Conservation (phyloP, 2,888 invertebrate genomes). For the Polietes domitor region DNA sequence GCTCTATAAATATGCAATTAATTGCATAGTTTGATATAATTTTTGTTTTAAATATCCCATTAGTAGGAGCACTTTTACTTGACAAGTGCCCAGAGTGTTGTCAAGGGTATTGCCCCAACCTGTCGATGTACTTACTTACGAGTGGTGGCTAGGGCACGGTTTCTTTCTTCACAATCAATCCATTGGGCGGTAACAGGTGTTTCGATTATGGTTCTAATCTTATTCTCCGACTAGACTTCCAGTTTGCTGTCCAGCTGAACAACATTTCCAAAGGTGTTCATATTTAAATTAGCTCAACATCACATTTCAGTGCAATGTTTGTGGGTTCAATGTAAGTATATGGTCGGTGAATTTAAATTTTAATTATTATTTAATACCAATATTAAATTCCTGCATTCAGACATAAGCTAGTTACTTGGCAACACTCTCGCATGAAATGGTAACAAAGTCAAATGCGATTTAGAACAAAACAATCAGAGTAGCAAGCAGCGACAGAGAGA, state of each 20-base stretch:
- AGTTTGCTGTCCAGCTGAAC: too few species aligned
- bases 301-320: constrained; percentile 42
- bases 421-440: background rate
- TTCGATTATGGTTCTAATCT: background rate
- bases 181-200: constrained; percentile 38
- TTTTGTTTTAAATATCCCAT: background rate
- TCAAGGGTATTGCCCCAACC: too few species aligned
- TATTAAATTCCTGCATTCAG: constrained; percentile 29
- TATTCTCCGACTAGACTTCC: background rate
- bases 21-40: constrained; percentile 4
- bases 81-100: background rate
- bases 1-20: background rate
- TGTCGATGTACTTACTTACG: too few species aligned
- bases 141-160: too few species aligned
- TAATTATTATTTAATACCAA: constrained; percentile 59
- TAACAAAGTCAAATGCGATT: constrained; percentile 9
- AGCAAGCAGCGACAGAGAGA: background rate
- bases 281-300: constrained; percentile 48
- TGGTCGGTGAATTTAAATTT: constrained; percentile 47
- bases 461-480: constrained; percentile 18
- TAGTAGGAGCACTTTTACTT: background rate
- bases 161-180: too few species aligned
- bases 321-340: constrained; percentile 27
- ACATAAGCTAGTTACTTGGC: background rate
- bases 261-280: constrained; percentile 20